phyloP scores from a whole-genome alignment of 2,113 vertebrate genomes.

The Callopanchax toddi region DNA sequence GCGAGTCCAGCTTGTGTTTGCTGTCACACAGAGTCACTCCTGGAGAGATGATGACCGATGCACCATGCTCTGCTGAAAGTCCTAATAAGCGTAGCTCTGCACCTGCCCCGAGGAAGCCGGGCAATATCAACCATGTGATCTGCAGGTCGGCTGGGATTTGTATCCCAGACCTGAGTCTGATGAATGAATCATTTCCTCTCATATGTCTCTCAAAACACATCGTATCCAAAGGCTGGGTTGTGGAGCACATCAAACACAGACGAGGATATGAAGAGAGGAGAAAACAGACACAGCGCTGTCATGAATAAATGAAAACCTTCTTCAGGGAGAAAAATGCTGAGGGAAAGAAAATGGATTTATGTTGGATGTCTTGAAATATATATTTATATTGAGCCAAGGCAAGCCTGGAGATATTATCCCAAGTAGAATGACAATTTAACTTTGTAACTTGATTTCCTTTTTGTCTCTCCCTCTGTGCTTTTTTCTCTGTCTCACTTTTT shows the following conservation, averaged over 20 bases:
- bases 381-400: constrained; percentile 1
- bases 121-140: constrained; percentile 66
- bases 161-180: constrained; percentile 44
- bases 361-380: constrained; percentile 24
- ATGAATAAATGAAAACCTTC: constrained; percentile 45
- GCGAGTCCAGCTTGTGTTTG: constrained; percentile 45
- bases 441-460: constrained; percentile 7
- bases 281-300: constrained; percentile 19
- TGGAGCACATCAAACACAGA: constrained; percentile 57
- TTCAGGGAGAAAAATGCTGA: constrained; percentile 39
- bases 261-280: constrained; percentile 13
- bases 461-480: constrained; percentile 14
- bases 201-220: constrained; percentile 58
- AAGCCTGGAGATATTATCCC: constrained; percentile 27
- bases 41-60: constrained; percentile 49
- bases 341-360: constrained; percentile 39
- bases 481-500: background rate
- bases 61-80: constrained; percentile 35
- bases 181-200: constrained; percentile 71
- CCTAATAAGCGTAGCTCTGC: constrained; percentile 45
- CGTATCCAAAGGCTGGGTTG: constrained; percentile 48
- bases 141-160: constrained; percentile 61
- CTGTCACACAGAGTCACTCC: constrained; percentile 51
- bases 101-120: constrained; percentile 32
- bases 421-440: constrained; percentile 34